Evolutionary conservation across 2,888 invertebrate genomes (phyloP).

Genomic region (Calameuta filiformis): DNA sequence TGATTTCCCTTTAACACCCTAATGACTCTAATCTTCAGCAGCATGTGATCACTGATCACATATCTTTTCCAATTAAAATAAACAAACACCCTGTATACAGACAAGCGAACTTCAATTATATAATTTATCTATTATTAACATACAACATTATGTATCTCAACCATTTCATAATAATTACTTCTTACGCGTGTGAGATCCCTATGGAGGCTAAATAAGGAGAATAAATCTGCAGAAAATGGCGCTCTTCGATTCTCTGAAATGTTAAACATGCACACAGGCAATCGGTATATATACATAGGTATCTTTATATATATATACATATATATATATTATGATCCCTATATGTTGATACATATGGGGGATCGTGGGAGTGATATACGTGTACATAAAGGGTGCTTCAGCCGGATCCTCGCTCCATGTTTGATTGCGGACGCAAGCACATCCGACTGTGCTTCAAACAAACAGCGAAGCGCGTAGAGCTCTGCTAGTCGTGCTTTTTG

Average conservation of each 20-base stretch:
- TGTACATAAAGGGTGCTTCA: not conserved
- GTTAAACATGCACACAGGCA: not conserved
- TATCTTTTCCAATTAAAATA: not conserved
- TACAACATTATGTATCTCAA: too few species aligned
- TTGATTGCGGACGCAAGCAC: constrained; percentile 10
- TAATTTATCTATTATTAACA: not conserved
- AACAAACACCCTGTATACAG: not conserved
- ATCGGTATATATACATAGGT: not conserved
- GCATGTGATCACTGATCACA: not conserved
- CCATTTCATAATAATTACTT: not conserved
- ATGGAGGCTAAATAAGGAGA: not conserved
- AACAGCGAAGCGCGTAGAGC: constrained; percentile 48
- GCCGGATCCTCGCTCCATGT: not conserved
- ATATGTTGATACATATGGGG: not conserved
- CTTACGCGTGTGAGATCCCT: not conserved
- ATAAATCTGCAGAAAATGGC: not conserved
- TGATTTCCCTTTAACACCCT: not conserved
- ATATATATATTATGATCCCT: not conserved
- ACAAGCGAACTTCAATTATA: not conserved
- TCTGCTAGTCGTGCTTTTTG: constrained; percentile 63
- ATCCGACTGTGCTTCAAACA: constrained; percentile 49
- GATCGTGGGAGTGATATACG: not conserved
- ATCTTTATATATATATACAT: not conserved
- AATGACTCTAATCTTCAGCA: not conserved
- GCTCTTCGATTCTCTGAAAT: not conserved